A percentile compares a stretch with the other conserved stretches of the same genome.
Evolutionary conservation across 2,888 invertebrate genomes (phyloP).

Genomic region (Myopa testacea): DNA sequence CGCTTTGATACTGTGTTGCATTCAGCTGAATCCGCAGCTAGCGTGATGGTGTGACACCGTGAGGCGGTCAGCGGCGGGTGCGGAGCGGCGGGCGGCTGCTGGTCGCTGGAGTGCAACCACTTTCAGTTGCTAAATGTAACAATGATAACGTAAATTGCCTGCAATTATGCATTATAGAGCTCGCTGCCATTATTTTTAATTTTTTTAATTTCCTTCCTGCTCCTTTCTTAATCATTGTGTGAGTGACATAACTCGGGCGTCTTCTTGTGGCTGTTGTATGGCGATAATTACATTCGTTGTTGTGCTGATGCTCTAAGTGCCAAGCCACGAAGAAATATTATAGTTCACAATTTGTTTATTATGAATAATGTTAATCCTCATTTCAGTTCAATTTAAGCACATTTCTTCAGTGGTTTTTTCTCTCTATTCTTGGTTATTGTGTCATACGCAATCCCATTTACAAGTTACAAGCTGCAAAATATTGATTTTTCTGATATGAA

Average conservation of each 20-base stretch:
- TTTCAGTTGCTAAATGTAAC: conserved; percentile 57
- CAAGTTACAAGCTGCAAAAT: no score
- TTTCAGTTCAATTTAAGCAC: no score
- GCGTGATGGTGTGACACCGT: conserved; percentile 10
- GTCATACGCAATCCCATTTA: no score
- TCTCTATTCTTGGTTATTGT: no score
- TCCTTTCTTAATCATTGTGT: conserved; percentile 37
- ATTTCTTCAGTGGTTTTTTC: no score
- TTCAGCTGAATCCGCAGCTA: conserved; percentile 52
- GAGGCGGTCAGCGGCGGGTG: not conserved
- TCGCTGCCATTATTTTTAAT: conserved; percentile 35
- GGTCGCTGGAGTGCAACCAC: conserved; percentile 25
- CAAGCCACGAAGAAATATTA: not conserved
- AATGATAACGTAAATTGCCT: conserved; percentile 66
- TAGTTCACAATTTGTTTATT: not conserved
- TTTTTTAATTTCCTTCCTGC: conserved; percentile 13
- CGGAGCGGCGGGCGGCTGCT: not conserved
- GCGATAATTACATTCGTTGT: conserved; percentile 14
- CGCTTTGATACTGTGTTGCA: conserved; percentile 38
- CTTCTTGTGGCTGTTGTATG: conserved; percentile 27
- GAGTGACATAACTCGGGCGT: conserved; percentile 19
- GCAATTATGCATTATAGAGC: conserved; percentile 61
- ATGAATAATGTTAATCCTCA: no score
- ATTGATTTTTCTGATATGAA: no score
- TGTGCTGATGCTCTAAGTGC: conserved; percentile 1